Evolutionary conservation across 2,113 vertebrate species (phyloP), one percentile per base, ranked within the genome.

Genomic region (Urocitellus parryii): DNA sequence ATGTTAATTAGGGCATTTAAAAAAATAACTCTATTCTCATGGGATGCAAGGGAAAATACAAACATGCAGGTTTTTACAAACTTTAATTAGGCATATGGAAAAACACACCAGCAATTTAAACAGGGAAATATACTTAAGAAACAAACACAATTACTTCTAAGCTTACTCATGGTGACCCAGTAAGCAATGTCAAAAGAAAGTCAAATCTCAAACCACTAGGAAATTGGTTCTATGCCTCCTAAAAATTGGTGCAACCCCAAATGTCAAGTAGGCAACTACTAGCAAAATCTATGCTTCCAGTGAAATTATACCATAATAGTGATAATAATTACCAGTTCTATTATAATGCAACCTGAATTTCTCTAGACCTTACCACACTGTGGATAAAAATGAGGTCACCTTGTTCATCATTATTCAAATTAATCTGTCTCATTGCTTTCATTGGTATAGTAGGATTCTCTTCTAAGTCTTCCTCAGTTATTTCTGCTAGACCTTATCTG

Each of bases 131-230:
- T 53, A 77, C 68, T 91, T 90, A 89, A 86, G 45, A 91, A 96
- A 93, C 32, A 96, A 95, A 94, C 45, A 92, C 68, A 56, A 45
- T 92, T 96, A 94, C 86, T 81, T 90, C 83, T 91, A 87, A 91
- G 81, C 88, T 97, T 96, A 79, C 73, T 95, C 81, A 78, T 79
- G 51, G 72, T 95, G 88, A 93, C 68, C 79, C 89, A 95, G 68
- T 96, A 86, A 94, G 74, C 84, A 96, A 97, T 94, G 89, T 95
- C 84, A 96, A 83, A 17, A 90, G 72, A 94, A 96, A 97, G 92
- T 96, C 79, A 96, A 96, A 96, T 91, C 32, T 89, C 32, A 81
- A 93, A 79, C 32, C 70, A 79, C 86, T 45, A 83, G 79, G 89
- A 88, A 93, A 93, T 32, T 94, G 78, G 68, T 84, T 91, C 74